These are phyloP conservation scores for Channa maculata DNA, from an alignment of 2,113 vertebrate species.

Conservation along the genomic window DNA sequence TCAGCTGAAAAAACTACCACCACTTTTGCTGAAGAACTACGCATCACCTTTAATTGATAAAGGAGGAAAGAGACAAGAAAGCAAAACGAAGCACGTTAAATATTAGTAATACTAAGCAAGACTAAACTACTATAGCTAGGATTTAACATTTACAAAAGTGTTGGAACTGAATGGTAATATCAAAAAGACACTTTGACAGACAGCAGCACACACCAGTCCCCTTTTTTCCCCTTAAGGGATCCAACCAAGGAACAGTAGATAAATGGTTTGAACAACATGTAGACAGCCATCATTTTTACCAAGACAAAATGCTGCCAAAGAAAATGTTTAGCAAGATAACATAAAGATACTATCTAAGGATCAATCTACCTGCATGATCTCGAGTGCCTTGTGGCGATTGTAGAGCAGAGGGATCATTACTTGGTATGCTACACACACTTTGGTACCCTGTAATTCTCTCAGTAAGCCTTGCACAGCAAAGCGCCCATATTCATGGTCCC, in stretches of 20 bases:
- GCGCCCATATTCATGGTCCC: slow-evolving; percentile 81
- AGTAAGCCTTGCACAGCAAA: slow-evolving; percentile 79
- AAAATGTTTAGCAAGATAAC: too few species aligned
- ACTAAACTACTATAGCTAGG: not conserved
- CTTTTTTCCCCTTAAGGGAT: too few species aligned
- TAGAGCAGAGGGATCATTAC: slow-evolving; percentile 83
- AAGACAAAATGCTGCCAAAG: too few species aligned
- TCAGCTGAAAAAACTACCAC: slow-evolving; percentile 82
- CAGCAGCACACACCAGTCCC: too few species aligned
- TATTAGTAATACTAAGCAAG: not conserved
- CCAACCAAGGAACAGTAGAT: not conserved
- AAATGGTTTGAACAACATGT: too few species aligned
- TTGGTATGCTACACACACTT: slow-evolving; percentile 80
- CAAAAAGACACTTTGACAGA: too few species aligned
- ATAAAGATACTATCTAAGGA: too few species aligned
- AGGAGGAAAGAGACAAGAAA: not conserved
- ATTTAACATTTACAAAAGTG: not conserved
- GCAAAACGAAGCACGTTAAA: not conserved
- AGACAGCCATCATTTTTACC: too few species aligned
- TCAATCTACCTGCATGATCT: slow-evolving; percentile 75
- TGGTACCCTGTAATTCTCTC: slow-evolving; percentile 72
- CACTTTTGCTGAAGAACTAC: slow-evolving; percentile 77
- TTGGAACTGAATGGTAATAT: not conserved
- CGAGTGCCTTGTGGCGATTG: slow-evolving; percentile 62
- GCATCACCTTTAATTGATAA: slow-evolving; percentile 71